Evolutionary conservation across 2,888 invertebrate genomes (phyloP), one percentile per base, ranked within the genome.

Genomic region (Drosophila parthenogenetica): DNA sequence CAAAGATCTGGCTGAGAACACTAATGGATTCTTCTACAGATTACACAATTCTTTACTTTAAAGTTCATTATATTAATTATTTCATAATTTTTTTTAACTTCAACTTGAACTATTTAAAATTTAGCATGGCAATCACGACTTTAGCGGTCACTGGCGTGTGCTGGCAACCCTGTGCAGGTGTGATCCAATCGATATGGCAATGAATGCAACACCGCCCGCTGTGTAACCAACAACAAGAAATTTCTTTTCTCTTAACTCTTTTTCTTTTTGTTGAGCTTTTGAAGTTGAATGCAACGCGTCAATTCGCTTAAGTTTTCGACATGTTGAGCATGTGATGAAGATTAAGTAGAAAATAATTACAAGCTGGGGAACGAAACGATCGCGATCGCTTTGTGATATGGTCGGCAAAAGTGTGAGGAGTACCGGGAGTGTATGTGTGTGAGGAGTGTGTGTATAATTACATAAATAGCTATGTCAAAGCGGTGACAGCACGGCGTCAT

Each of bases 331-430:
- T 82, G 82, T 87, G 89, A 88, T 88, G 89, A 88, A 88, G 88
- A 88, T 88, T 88, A 89, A 88, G 88, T 88, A 89, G 89, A 88
- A 85, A 85, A 88, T 88, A 88, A 88, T 88, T 88, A 88, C 88
- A 83, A 86, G 69, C 66, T 70, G 65, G 40, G 42, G n/a, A 29
- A 50, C 35, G n/a, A 16, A 16, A 14, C 22, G 67, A 69, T 60
- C 58, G 65, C 71, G 68, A 73, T 76, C 46, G 66, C 87, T 87
- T 73, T 79, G 85, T 77, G 81, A 81, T 82, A 79, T 50, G 65
- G 54, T 46, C 50, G 59, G 61, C 53, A 39, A 49, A 19, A 22
- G 55, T 32, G 63, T 42, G 46, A 39, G 7, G 25, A 5, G 46
- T 48, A 73, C 55, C 73, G 14, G n/a, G 42, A 29, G 46, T 46